Evolutionary conservation across 2,888 invertebrate genomes (phyloP), one percentile per base, ranked within the genome.

Genomic region (Craniophora ligustri): DNA sequence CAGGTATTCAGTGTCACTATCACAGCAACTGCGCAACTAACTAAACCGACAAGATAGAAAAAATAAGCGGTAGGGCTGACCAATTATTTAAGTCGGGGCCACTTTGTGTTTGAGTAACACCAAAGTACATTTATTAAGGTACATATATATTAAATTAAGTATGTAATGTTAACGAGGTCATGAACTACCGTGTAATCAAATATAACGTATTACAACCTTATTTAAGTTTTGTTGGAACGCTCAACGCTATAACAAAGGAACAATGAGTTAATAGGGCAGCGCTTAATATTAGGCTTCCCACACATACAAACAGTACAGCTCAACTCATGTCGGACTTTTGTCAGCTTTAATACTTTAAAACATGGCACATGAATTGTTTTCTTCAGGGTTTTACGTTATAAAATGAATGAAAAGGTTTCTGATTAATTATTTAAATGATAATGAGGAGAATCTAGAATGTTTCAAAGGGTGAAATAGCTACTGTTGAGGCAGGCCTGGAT

Each of bases 261-360:
- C 38, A 32, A 57, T 19, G 11, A 19, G 15, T 14, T 14, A 10
- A 53, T 28, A 53, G n/a, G 39, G 10, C 21, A 26, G 23, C 21
- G 31, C 31, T 41, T 53, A 8, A 66, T 66, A 35, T 54, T 42
- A 39, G 21, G 34, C 38, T 39, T 36, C 36, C 23, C 47, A 41
- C 42, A 61, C 61, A 44, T 54, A 67, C 61, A 36, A 44, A 45
- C 53, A n/a, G n/a, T n/a, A 60, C 19, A 18, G 28, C 18, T 32
- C 39, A 10, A 14, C 40, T 34, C 38, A 26, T 41, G 53, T 34
- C 23, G 41, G 62, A 21, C 44, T 64, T 47, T 61, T 45, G 63
- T 55, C 32, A 63, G 38, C 34, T 18, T 11, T 47, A 61, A 34
- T 60, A 53, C 59, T 51, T 65, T 66, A 66, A 63, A 53, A 46